Evolutionary conservation across 2,113 vertebrate species (phyloP).

Genomic region (Dromiciops gliroides): DNA sequence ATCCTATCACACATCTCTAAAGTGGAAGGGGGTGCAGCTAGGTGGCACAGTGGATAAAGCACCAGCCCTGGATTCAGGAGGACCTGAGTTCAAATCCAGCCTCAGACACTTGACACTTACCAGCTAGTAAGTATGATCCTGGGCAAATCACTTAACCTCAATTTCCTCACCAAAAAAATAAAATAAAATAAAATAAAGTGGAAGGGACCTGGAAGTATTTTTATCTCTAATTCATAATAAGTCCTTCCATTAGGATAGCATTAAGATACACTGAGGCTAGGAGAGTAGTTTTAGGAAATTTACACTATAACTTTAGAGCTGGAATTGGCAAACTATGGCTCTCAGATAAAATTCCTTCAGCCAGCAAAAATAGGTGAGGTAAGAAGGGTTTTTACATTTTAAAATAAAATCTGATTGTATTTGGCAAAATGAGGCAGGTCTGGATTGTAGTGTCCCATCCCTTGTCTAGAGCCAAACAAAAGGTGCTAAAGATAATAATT

Average conservation of each 20-base stretch:
- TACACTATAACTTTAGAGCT: neutral
- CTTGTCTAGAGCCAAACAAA: neutral
- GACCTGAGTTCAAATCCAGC: too few relatives aligned
- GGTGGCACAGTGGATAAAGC: too few relatives aligned
- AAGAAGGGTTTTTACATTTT: neutral
- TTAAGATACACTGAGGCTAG: neutral
- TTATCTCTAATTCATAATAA: neutral
- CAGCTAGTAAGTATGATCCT: too few relatives aligned
- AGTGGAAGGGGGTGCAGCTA: neutral
- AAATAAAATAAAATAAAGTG: too few relatives aligned
- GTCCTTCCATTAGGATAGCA: neutral
- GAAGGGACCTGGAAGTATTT: neutral
- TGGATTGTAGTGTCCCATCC: neutral
- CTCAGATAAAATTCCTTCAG: neutral
- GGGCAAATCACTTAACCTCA: too few relatives aligned
- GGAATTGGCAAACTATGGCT: neutral
- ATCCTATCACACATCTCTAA: neutral
- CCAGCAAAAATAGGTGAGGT: neutral
- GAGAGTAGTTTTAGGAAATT: neutral
- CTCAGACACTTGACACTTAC: too few relatives aligned
- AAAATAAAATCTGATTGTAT: neutral
- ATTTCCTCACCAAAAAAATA: too few relatives aligned
- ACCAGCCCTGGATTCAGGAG: too few relatives aligned
- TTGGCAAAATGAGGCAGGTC: neutral
- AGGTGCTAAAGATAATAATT: neutral